phyloP scores from a whole-genome alignment of 2,797 vertebrate genomes.

The Tangara arthus region DNA sequence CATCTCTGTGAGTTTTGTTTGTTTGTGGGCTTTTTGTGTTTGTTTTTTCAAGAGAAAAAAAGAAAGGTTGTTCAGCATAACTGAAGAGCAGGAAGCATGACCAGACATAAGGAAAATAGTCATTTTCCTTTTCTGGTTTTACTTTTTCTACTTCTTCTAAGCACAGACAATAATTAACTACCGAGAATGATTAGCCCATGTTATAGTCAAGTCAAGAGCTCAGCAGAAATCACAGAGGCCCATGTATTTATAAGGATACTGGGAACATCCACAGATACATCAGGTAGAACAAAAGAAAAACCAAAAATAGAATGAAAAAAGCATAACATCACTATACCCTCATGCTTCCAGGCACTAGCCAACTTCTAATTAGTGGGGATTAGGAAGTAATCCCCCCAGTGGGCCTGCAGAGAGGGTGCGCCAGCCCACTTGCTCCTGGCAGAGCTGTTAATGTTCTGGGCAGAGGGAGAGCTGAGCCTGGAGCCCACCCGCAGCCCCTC shows the following conservation, averaged over 20 bases:
- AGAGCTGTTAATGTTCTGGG: fast-evolving
- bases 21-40: background rate
- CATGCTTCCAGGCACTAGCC: background rate
- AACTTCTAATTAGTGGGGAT: constrained; percentile 33
- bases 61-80: background rate
- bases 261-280: background rate
- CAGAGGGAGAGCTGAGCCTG: background rate
- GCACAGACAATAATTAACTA: background rate
- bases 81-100: background rate
- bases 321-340: background rate
- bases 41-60: background rate
- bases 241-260: background rate
- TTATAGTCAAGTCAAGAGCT: background rate
- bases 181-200: background rate
- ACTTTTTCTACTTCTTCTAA: background rate
- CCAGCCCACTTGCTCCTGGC: background rate
- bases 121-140: background rate
- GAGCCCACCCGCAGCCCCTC: background rate
- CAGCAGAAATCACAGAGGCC: background rate
- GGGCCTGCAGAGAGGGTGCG: background rate
- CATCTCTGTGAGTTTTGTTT: background rate
- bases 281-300: background rate
- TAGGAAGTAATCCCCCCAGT: constrained; percentile 16
- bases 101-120: background rate
- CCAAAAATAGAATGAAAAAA: background rate